These are phyloP conservation scores for Zaprionus ghesquierei DNA, from an alignment of 1,140 invertebrate genomes.

Conservation along the genomic window DNA sequence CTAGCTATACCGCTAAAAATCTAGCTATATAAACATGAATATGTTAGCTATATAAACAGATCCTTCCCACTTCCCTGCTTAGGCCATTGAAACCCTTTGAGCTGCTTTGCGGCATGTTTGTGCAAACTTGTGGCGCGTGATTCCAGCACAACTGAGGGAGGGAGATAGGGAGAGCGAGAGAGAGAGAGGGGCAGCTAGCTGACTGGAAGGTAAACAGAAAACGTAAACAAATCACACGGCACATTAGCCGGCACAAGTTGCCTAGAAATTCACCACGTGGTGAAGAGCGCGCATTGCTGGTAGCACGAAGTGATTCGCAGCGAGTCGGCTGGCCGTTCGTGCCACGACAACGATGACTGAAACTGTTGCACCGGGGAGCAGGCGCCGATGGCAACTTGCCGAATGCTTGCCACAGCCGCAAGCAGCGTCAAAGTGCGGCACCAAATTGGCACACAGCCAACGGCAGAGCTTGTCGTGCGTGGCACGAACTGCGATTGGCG, in stretches of 20 bases:
- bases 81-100: neutral
- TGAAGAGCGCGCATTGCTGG: constrained; percentile 9
- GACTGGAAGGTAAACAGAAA: constrained; percentile 67
- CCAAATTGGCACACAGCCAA: constrained; percentile 64
- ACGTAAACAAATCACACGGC: constrained; percentile 57
- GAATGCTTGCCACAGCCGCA: constrained; percentile 20
- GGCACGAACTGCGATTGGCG: neutral
- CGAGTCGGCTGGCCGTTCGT: neutral
- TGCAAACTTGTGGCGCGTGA: constrained; percentile 26
- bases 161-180: neutral
- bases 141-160: constrained; percentile 5
- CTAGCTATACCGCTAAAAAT: too few species aligned
- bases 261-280: constrained; percentile 35
- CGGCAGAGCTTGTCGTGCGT: constrained; percentile 41
- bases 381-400: constrained; percentile 60
- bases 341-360: neutral
- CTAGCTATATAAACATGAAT: too few species aligned
- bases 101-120: neutral
- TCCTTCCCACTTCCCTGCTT: neutral
- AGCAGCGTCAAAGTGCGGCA: constrained; percentile 12
- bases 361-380: constrained; percentile 39
- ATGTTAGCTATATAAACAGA: neutral
- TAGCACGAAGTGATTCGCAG: neutral
- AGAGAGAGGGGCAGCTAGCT: too few species aligned
- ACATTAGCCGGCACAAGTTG: constrained; percentile 14